Evolutionary conservation across 2,888 invertebrate species (phyloP).

Genomic region (Taenaris catops): DNA sequence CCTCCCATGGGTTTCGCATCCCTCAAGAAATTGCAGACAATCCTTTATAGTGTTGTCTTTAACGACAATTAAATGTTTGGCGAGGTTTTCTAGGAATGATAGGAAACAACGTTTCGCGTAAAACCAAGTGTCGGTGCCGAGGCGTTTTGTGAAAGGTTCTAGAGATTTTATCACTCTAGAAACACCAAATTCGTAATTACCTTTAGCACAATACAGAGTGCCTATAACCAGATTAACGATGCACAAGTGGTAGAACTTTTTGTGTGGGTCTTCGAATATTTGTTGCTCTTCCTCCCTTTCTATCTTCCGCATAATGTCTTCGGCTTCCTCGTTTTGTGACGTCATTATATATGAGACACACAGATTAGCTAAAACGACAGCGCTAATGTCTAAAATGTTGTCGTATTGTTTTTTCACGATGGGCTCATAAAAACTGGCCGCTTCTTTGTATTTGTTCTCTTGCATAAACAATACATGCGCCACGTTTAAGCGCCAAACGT

Average conservation of each 20-base stretch:
- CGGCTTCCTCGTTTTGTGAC: constrained; percentile 98
- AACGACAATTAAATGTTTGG: constrained; percentile 93
- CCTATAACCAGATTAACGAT: constrained; percentile 99
- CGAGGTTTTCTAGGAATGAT: constrained; percentile 93
- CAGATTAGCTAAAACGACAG: constrained; percentile 98
- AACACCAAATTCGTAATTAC: constrained; percentile 99
- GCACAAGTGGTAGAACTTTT: constrained; percentile 96
- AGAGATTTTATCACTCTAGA: constrained; percentile 98
- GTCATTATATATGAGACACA: constrained; percentile 99
- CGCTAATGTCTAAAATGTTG: constrained; percentile 95
- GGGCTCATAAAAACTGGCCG: constrained; percentile 98
- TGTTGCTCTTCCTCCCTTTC: constrained; percentile 98
- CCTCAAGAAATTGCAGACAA: constrained; percentile 92
- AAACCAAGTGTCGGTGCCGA: constrained; percentile 99
- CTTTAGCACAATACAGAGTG: constrained; percentile 98
- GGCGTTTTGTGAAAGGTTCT: constrained; percentile 94
- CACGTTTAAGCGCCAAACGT: constrained; percentile 98
- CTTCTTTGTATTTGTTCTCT: constrained; percentile 98
- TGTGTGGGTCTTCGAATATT: constrained; percentile 94
- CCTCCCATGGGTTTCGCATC: constrained; percentile 92
- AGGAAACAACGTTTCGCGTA: constrained; percentile 98
- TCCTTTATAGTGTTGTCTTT: constrained; percentile 93
- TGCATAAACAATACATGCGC: constrained; percentile 99
- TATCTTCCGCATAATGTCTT: constrained; percentile 98
- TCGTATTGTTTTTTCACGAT: constrained; percentile 97